These are phyloP conservation scores for Nipponacmea schrenckii DNA, from an alignment of 2,888 invertebrate genomes.

Conservation along the genomic window DNA sequence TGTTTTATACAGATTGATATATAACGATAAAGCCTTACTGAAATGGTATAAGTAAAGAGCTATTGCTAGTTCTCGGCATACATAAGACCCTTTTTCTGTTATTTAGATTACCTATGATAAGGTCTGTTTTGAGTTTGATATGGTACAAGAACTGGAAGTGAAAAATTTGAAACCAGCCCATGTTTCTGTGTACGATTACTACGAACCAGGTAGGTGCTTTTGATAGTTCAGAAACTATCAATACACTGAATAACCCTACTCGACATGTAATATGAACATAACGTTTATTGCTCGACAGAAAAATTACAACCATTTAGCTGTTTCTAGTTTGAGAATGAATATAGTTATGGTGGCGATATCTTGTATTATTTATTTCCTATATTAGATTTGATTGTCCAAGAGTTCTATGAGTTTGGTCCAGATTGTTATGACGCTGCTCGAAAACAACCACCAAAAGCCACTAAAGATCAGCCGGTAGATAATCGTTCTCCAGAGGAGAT, in stretches of 20 bases:
- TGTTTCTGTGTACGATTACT: slow-evolving; percentile 88
- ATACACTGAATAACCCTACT: no score
- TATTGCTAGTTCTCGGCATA: no score
- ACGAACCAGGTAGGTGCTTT: slow-evolving; percentile 81
- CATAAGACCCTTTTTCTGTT: no score
- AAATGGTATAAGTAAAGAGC: no score
- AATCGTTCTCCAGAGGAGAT: neutral
- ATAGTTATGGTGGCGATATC: no score
- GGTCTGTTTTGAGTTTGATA: slow-evolving; percentile 56
- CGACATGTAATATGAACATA: no score
- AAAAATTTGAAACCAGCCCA: slow-evolving; percentile 87
- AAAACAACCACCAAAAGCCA: neutral
- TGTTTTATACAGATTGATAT: no score
- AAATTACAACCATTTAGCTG: no score
- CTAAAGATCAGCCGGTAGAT: neutral
- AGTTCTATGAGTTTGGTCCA: slow-evolving; percentile 1
- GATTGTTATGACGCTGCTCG: neutral
- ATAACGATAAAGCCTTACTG: no score
- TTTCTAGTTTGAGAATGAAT: no score
- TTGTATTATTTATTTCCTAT: no score
- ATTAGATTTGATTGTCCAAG: neutral
- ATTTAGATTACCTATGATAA: slow-evolving; percentile 29
- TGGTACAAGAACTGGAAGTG: slow-evolving; percentile 75
- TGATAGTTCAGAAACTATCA: neutral
- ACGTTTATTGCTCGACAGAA: no score